Evolutionary conservation across 2,113 vertebrate genomes (phyloP).

Genomic region (Tenebrosternarchus preto): DNA sequence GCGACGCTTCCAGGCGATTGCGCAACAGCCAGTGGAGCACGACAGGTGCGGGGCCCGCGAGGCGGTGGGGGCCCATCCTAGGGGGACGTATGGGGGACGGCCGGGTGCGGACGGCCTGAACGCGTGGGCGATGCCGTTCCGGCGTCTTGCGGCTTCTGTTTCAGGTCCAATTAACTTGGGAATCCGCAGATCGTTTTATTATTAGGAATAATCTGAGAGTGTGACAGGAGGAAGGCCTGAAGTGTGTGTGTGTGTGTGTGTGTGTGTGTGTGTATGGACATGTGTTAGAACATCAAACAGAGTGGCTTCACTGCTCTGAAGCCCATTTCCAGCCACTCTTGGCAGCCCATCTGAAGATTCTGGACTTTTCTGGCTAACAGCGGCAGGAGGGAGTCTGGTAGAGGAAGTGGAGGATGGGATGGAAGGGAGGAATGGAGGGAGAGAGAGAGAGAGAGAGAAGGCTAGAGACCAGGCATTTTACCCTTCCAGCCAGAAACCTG

Average conservation of each 20-base stretch:
- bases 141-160: not conserved
- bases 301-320: conserved; percentile 35
- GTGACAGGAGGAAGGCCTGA: not conserved
- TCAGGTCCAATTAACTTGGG: not conserved
- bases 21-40: not conserved
- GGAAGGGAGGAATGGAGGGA: conserved; percentile 8
- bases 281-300: conserved; percentile 42
- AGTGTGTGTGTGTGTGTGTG: not conserved
- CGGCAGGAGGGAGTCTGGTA: conserved; percentile 45
- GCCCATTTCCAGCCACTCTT: conserved; percentile 52
- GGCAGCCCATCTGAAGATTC: conserved; percentile 65
- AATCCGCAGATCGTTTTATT: not conserved
- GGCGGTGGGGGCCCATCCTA: too few relatives aligned
- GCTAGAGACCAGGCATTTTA: conserved; percentile 43
- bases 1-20: not conserved
- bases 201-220: not conserved
- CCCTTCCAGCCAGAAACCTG: conserved; percentile 62
- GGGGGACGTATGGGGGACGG: too few relatives aligned
- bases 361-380: conserved; percentile 67
- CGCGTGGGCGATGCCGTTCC: not conserved
- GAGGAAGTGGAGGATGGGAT: conserved; percentile 55
- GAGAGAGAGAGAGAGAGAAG: not conserved
- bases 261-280: conserved; percentile 15
- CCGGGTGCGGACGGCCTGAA: too few relatives aligned
- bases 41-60: not conserved